phyloP scores from a whole-genome alignment of 2,888 invertebrate species.

The Phalera bucephala region DNA sequence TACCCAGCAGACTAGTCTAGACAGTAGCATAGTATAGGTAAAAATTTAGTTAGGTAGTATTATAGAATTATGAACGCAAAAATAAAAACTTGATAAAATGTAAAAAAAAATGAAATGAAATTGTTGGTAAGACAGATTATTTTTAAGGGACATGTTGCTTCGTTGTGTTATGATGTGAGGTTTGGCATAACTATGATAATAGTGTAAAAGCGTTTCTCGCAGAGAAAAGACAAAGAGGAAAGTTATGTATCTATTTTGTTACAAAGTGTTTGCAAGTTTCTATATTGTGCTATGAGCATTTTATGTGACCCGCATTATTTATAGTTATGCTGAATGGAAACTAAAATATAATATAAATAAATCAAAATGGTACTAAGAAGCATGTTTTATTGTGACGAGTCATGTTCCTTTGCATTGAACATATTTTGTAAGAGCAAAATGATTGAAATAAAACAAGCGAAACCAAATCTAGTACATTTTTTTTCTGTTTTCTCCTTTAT shows the following conservation, averaged over 20 bases:
- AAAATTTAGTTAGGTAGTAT: constrained; percentile 81
- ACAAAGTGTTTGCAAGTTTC: constrained; percentile 83
- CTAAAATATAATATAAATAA: constrained; percentile 81
- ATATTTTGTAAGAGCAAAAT: constrained; percentile 83
- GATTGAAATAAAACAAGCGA: constrained; percentile 84
- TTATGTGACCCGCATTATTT: constrained; percentile 82
- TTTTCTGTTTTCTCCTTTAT: constrained; percentile 24
- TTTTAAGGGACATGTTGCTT: constrained; percentile 85
- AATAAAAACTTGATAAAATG: constrained; percentile 81
- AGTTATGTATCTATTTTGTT: constrained; percentile 83
- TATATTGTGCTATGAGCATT: constrained; percentile 83
- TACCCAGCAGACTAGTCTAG: constrained; percentile 83
- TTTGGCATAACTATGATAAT: constrained; percentile 83
- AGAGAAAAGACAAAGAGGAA: constrained; percentile 74
- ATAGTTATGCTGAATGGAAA: constrained; percentile 83
- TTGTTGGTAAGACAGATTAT: constrained; percentile 85
- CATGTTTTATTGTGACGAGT: constrained; percentile 83
- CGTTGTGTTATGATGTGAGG: constrained; percentile 79
- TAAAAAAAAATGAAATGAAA: constrained; percentile 83
- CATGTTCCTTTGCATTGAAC: constrained; percentile 84
- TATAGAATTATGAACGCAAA: constrained; percentile 84
- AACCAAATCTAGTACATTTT: constrained; percentile 73
- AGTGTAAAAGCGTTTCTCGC: constrained; percentile 74
- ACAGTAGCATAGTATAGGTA: constrained; percentile 83
- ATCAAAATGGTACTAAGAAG: constrained; percentile 83